These are phyloP conservation scores for Centropus bengalensis DNA, from an alignment of 2,113 vertebrate species.

Conservation along the genomic window DNA sequence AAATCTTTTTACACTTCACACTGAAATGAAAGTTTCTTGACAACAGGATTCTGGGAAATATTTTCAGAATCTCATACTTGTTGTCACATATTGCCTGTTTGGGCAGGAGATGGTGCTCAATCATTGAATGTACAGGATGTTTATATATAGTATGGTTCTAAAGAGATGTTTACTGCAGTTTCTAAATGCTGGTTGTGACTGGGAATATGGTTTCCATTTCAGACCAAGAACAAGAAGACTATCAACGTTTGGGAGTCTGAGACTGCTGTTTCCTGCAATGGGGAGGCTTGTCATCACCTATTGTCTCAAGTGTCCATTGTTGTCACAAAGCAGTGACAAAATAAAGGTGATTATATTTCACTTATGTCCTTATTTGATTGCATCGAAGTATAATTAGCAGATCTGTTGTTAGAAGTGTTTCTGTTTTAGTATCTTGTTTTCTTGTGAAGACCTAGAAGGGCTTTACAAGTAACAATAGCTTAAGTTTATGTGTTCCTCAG, in stretches of 20 bases:
- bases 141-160: neutral
- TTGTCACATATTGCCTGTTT: neutral
- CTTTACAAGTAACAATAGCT: neutral
- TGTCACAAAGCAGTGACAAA: neutral
- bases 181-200: neutral
- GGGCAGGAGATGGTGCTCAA: neutral
- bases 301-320: neutral
- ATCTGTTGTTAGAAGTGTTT: neutral
- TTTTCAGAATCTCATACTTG: neutral
- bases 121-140: neutral
- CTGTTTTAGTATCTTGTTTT: neutral
- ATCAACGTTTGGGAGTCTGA: neutral
- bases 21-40: neutral
- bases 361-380: neutral
- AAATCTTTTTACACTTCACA: neutral
- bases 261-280: neutral
- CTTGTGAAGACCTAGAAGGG: neutral
- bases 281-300: neutral
- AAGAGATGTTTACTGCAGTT: neutral
- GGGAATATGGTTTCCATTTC: neutral
- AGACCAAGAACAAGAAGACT: neutral
- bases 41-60: neutral
- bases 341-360: neutral
- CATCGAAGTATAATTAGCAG: neutral
- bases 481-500: neutral